These are phyloP conservation scores for Neosilurus hyrtlii DNA, from an alignment of 2,797 vertebrate species.

Conservation along the genomic window DNA sequence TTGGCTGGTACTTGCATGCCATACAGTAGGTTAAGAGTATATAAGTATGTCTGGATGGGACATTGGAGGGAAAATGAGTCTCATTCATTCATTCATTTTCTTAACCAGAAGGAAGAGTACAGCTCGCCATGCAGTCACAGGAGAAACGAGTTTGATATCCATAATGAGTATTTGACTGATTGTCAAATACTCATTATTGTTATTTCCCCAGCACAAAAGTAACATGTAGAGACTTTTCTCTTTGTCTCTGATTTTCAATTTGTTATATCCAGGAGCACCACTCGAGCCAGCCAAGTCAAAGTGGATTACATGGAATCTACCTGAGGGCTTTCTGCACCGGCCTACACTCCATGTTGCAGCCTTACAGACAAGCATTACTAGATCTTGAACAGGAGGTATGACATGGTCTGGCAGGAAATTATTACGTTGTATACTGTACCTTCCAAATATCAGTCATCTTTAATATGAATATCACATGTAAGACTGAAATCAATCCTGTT, in stretches of 20 bases:
- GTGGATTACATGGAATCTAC: slow-evolving; percentile 90
- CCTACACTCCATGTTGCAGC: slow-evolving; percentile 90
- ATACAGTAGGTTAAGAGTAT: neutral
- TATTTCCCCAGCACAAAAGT: too few relatives aligned
- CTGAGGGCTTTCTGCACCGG: slow-evolving; percentile 95
- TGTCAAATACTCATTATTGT: too few relatives aligned
- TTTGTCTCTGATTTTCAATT: neutral
- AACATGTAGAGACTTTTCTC: neutral
- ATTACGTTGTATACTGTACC: too few relatives aligned
- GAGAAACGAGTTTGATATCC: too few relatives aligned
- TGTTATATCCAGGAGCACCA: slow-evolving; percentile 80
- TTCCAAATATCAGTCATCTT: neutral
- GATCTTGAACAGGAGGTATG: slow-evolving; percentile 95
- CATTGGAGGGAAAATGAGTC: too few relatives aligned
- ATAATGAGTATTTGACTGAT: neutral
- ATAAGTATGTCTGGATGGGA: neutral
- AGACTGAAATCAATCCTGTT: neutral
- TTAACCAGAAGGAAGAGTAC: too few relatives aligned
- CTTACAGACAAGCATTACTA: slow-evolving; percentile 91
- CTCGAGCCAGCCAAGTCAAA: slow-evolving; percentile 78
- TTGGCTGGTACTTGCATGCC: neutral
- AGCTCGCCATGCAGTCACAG: too few relatives aligned
- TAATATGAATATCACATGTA: neutral
- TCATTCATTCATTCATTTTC: too few relatives aligned
- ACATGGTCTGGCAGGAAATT: neutral